Base-by-base conservation (phyloP, 1,140 invertebrate genomes). In the Neodiprion fabricii region DNA sequence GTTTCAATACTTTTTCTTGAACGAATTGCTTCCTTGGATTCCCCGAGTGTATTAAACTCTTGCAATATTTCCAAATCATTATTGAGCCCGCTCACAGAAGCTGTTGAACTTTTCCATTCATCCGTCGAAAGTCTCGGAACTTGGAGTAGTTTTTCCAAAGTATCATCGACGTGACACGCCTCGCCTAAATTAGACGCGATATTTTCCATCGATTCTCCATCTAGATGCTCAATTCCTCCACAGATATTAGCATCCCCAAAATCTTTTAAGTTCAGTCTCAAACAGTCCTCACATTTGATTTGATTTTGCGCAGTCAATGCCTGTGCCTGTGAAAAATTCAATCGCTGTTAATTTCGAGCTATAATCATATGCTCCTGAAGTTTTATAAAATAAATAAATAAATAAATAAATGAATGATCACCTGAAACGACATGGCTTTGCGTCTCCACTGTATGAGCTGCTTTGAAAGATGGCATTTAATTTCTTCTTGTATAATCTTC, bases 371-470 rank as follows among this genome's bases (percentile, higher is more conserved):
- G 2, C 28, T 40, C 5, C 28, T 40, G 28, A 40, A 40, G 28
- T 40, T 40, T 40, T 40, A 40, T 40, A 40, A 40, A 5, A 40
- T 3, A 40, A 40, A 40, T 40, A 40, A 40, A 40, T 40, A 40
- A 40, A 40, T 40, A 40, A 40, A 40, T 40, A 40, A 40, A 40
- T 40, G 28, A 40, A 40, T 21, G 28, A 40, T 40, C 28, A 79
- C 84, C 75, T 85, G 73, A 14, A 77, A 67, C 4, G 74, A 72
- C 40, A 78, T 78, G 10, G 82, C 79, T 77, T 81, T 81, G 47
- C 67, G 74, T 69, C 75, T 79, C 84, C 85, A 87, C 47, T 81
- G 79, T 75, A 74, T 76, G 8, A 86, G 11, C 75, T 85, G 77
- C 72, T 80, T 82, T 7, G 76, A 71, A 1, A 78, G 23, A 72